Evolutionary conservation across 2,888 invertebrate species (phyloP).

Genomic region (Philaethria dido): DNA sequence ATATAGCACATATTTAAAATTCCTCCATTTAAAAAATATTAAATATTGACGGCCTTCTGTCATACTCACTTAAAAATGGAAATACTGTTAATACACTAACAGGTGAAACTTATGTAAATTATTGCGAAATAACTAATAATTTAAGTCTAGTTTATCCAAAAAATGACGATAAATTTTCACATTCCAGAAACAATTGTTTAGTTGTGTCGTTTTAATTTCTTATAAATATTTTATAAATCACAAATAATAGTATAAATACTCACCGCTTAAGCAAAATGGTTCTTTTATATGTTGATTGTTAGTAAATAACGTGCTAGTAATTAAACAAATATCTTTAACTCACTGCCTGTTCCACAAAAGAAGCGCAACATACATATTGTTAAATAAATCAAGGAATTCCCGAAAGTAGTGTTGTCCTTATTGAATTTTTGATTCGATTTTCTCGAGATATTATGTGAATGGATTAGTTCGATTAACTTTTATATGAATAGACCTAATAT

Average conservation of each 20-base stretch:
- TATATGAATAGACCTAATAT: too few species aligned
- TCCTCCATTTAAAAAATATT: too few species aligned
- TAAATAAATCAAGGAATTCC: not conserved
- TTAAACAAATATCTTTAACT: too few species aligned
- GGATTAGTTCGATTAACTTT: not conserved
- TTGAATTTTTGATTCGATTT: not conserved
- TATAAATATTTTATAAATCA: too few species aligned
- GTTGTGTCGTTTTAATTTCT: not conserved
- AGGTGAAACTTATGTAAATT: not conserved
- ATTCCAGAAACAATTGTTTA: not conserved
- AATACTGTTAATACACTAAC: not conserved
- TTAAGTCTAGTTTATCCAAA: too few species aligned
- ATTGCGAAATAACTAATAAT: constrained; percentile 8
- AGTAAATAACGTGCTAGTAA: not conserved
- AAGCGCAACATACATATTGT: too few species aligned
- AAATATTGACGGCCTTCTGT: too few species aligned
- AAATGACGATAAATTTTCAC: too few species aligned
- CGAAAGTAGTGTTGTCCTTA: constrained; percentile 1
- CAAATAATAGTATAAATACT: not conserved
- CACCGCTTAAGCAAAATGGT: not conserved
- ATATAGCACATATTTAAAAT: too few species aligned
- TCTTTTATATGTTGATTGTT: not conserved
- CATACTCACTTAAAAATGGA: too few species aligned
- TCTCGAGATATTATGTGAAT: not conserved
- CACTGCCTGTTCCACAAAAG: too few species aligned